phyloP scores from a whole-genome alignment of 1,140 invertebrate genomes.

The Dinoponera quadriceps region DNA sequence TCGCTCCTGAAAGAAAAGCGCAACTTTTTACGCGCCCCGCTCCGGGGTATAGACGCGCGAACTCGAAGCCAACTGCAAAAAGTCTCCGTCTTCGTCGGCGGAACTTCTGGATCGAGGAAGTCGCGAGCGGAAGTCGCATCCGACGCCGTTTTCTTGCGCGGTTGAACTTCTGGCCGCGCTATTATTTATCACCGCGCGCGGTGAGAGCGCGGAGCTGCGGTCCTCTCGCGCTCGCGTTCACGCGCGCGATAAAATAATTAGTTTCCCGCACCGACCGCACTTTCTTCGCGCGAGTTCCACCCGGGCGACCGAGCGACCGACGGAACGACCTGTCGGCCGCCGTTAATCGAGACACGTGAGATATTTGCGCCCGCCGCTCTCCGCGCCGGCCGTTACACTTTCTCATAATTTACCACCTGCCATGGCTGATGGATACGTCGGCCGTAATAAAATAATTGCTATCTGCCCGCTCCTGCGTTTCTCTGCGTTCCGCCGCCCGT shows the following conservation, averaged over 20 bases:
- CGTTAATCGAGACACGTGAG: conserved; percentile 6
- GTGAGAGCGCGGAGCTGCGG: no score
- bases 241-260: conserved; percentile 35
- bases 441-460: conserved; percentile 29
- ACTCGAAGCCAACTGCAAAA: conserved; percentile 24
- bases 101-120: conserved; percentile 39
- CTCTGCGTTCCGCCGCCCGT: not conserved
- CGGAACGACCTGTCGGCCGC: not conserved
- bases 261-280: conserved; percentile 20
- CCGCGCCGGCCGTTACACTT: not conserved
- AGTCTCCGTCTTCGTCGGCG: no score
- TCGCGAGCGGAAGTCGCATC: conserved; percentile 22
- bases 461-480: not conserved
- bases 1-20: not conserved
- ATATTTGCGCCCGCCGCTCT: conserved; percentile 10
- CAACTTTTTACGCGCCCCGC: not conserved
- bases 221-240: no score
- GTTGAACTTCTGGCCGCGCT: conserved; percentile 30
- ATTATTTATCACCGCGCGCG: conserved; percentile 50
- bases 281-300: conserved; percentile 28
- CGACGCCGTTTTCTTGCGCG: conserved; percentile 9
- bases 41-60: conserved; percentile 9
- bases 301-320: no score
- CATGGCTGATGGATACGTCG: conserved; percentile 10
- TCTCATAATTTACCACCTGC: conserved; percentile 9